Conservation (phyloP, 2,888 invertebrate genomes). For the Belgica antarctica region DNA sequence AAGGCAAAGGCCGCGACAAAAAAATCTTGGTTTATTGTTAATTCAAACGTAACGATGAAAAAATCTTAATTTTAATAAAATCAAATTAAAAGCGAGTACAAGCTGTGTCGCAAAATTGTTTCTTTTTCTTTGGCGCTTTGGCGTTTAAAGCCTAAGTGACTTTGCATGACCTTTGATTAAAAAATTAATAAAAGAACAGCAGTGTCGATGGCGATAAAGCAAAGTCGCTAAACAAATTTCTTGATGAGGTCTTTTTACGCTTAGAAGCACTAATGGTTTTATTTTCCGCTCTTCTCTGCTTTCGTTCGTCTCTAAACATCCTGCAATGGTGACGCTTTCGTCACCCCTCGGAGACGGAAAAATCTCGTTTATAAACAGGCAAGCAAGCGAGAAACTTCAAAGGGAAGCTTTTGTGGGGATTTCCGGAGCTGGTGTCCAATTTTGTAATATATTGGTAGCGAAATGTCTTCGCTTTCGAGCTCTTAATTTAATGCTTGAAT, state of each 20-base stretch:
- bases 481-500: conserved; percentile 11
- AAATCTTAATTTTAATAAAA: conserved; percentile 34
- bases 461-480: conserved; percentile 9
- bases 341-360: neutral
- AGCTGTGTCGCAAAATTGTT: neutral
- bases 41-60: neutral
- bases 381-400: no score
- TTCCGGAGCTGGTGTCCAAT: neutral
- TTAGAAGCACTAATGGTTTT: conserved; percentile 17
- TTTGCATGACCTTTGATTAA: conserved; percentile 12
- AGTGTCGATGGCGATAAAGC: neutral
- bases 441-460: neutral
- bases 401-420: conserved; percentile 1
- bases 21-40: neutral
- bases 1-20: neutral
- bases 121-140: neutral
- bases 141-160: neutral
- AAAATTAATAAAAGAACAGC: conserved; percentile 19
- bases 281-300: conserved; percentile 14
- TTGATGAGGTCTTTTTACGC: conserved; percentile 9
- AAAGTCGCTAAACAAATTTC: neutral
- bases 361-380: conserved; percentile 3
- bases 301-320: conserved; percentile 8
- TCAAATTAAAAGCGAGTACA: conserved; percentile 22
- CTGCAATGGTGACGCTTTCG: neutral